Base-by-base conservation (phyloP, 2,888 invertebrate genomes). In the Melipona beecheii region DNA sequence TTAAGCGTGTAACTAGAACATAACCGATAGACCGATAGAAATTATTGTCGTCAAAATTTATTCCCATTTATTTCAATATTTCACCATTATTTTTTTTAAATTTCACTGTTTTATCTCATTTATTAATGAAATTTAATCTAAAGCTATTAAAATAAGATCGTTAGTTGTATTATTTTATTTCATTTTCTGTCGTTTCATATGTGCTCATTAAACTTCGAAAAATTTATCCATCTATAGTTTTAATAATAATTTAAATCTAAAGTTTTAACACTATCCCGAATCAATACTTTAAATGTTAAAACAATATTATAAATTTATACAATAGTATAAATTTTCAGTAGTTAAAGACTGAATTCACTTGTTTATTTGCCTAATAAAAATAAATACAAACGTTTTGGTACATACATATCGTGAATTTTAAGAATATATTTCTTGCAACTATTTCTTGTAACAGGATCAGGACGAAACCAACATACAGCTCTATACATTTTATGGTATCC, bases 401-500 rank as follows among this genome's bases (percentile, higher is more conserved):
- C 36, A 19, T 11, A 24, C 31, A 15, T 24, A n/a, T 21, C 4
- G 2, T 19, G 9, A 13, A 54, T 27, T 60, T 17, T 19, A 60
- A 56, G 54, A 50, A 71, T 54, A 49, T 43, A 43, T 43, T 43
- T 43, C 56, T 19, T 54, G 21, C 2, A 13, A 4, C 11, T 27
- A n/a, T n/a, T n/a, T n/a, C n/a, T n/a, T n/a, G n/a, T n/a, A n/a
- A n/a, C 54, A 82, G 76, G 75, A 74, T 83, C 73, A 74, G 66
- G 50, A 52, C 56, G 43, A 72, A 72, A 43, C 6, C n/a, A 9
- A 49, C 27, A 50, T 0, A 17, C 19, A 75, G 62, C 80, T 85
- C 80, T 62, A 64, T 13, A 27, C 21, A n/a, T 74, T 21, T 90
- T 56, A 84, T 90, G 75, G 21, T 84, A 70, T 77, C 90, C 87